phyloP scores from a whole-genome alignment of 2,797 vertebrate species.

The Salarias fasciatus region DNA sequence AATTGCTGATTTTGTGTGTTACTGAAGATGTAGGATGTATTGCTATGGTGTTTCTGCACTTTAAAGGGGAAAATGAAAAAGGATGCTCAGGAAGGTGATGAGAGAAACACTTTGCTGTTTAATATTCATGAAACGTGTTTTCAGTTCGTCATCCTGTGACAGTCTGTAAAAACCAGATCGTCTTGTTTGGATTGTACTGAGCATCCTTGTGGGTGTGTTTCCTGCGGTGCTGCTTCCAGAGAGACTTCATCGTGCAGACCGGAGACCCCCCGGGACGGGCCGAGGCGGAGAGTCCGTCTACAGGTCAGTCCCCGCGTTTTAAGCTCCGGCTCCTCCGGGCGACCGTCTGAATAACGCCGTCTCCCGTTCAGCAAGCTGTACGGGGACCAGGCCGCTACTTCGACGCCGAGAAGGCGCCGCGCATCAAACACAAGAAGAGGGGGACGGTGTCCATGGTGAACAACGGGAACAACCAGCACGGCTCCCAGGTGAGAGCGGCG shows the following conservation, averaged over 20 bases:
- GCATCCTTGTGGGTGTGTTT: too few relatives aligned
- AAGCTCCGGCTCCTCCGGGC: too few relatives aligned
- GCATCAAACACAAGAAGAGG: slow-evolving; percentile 96
- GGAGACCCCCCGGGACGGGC: slow-evolving; percentile 94
- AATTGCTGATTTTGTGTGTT: too few relatives aligned
- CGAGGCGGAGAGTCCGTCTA: slow-evolving; percentile 95
- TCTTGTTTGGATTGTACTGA: too few relatives aligned
- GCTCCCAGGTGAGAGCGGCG: slow-evolving; percentile 94
- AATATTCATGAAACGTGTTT: too few relatives aligned
- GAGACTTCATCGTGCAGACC: slow-evolving; percentile 95
- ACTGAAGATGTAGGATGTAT: too few relatives aligned
- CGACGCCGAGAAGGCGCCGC: slow-evolving; percentile 90
- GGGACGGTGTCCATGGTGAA: slow-evolving; percentile 98
- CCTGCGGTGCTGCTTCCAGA: slow-evolving; percentile 75
- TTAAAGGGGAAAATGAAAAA: too few relatives aligned
- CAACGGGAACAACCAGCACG: slow-evolving; percentile 93
- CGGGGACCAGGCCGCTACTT: slow-evolving; percentile 97
- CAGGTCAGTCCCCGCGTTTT: slow-evolving; percentile 80
- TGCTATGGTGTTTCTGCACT: too few relatives aligned
- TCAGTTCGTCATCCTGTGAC: too few relatives aligned
- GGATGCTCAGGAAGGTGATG: too few relatives aligned
- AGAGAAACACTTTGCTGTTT: too few relatives aligned
- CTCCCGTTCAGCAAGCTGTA: slow-evolving; percentile 88
- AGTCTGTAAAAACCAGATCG: too few relatives aligned
- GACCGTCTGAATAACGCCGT: background rate